These are phyloP conservation scores for Drosophila atripex DNA, from an alignment of 2,888 invertebrate genomes.

Conservation along the genomic window DNA sequence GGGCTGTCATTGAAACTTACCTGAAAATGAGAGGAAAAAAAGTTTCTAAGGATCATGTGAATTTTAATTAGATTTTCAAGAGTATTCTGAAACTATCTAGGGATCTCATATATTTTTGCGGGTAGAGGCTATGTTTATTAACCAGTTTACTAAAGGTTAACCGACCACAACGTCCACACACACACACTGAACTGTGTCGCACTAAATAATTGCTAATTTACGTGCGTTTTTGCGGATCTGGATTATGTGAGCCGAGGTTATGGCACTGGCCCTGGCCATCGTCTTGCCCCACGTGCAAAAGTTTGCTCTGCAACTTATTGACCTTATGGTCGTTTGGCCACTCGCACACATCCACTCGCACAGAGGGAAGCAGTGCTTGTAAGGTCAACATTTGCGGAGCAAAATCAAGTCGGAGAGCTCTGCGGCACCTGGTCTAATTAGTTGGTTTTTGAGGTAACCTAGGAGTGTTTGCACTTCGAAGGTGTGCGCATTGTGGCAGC, in stretches of 20 bases:
- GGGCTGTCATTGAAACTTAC: constrained; percentile 26
- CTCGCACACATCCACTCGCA: not conserved
- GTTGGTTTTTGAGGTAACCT: constrained; percentile 46
- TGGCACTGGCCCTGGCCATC: constrained; percentile 13
- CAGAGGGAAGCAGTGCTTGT: constrained; percentile 20
- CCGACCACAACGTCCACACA: constrained; percentile 41
- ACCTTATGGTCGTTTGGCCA: constrained; percentile 49
- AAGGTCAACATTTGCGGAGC: constrained; percentile 62
- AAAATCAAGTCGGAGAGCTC: constrained; percentile 46
- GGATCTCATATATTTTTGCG: not conserved
- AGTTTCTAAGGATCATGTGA: not conserved
- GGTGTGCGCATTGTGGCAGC: constrained; percentile 16
- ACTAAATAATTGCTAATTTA: constrained; percentile 73
- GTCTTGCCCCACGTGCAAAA: constrained; percentile 46
- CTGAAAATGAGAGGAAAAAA: constrained; percentile 22
- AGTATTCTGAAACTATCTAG: too few relatives aligned
- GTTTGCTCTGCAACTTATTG: constrained; percentile 57
- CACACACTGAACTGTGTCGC: constrained; percentile 28
- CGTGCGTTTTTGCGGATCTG: constrained; percentile 49
- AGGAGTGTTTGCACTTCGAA: constrained; percentile 21
- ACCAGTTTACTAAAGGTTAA: constrained; percentile 44
- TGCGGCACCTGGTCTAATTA: constrained; percentile 56
- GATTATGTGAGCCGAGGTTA: constrained; percentile 21
- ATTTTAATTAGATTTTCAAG: not conserved
- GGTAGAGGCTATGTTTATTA: constrained; percentile 13